Percentiles rank a stretch among this genome's conserved stretches.
phyloP scores from a whole-genome alignment of 2,888 invertebrate genomes.

The Platerodrilus igneus region DNA sequence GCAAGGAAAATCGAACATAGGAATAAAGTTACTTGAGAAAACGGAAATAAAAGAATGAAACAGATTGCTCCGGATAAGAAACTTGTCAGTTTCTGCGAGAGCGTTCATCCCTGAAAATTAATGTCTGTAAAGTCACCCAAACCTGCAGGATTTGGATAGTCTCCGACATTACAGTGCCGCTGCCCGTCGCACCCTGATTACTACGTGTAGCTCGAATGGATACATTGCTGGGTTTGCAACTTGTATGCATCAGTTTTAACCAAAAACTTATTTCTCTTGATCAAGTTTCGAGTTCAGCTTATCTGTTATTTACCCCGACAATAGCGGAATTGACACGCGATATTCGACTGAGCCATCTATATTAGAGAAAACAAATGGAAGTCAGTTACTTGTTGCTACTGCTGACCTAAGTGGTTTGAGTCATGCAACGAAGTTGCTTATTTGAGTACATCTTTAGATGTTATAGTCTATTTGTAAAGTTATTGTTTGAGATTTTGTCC shows the following conservation, averaged over 20 bases:
- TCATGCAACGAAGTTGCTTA: constrained; percentile 35
- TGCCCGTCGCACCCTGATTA: constrained; percentile 33
- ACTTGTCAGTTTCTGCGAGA: constrained; percentile 48
- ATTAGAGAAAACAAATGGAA: constrained; percentile 35
- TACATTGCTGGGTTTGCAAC: constrained; percentile 20
- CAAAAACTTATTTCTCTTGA: constrained; percentile 21
- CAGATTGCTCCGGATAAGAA: constrained; percentile 49
- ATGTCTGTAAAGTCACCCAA: constrained; percentile 43
- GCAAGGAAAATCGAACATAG: constrained; percentile 36
- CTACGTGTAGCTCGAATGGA: constrained; percentile 22
- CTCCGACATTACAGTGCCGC: constrained; percentile 25
- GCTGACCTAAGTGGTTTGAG: constrained; percentile 34
- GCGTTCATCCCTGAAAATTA: constrained; percentile 50
- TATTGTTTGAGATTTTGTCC: too few relatives aligned
- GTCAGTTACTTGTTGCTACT: constrained; percentile 39
- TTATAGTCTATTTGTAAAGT: too few relatives aligned
- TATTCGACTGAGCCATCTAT: constrained; percentile 28
- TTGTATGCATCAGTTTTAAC: constrained; percentile 16
- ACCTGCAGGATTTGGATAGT: constrained; percentile 27
- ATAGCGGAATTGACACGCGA: constrained; percentile 27
- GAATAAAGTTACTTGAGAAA: constrained; percentile 36
- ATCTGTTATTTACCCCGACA: constrained; percentile 28
- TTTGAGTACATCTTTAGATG: too few relatives aligned
- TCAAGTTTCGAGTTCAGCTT: constrained; percentile 28
- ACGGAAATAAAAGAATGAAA: constrained; percentile 47